These are phyloP conservation scores for Escarpia spicata DNA, from an alignment of 2,888 invertebrate species.

Conservation along the genomic window DNA sequence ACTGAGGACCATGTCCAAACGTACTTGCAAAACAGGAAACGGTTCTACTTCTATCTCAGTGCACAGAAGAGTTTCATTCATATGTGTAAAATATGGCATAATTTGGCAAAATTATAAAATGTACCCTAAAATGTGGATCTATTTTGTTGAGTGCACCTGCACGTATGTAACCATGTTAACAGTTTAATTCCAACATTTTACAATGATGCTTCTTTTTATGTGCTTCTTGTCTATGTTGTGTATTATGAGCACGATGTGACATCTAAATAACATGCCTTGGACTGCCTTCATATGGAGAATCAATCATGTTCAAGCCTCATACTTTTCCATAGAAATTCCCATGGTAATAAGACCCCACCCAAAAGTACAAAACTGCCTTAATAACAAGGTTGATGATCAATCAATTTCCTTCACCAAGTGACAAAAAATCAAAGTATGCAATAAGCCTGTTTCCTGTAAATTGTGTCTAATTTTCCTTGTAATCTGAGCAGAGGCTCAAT, in stretches of 20 bases:
- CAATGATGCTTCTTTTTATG: not conserved
- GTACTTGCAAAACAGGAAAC: not conserved
- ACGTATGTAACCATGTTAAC: no score
- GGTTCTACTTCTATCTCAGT: not conserved
- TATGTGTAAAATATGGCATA: not conserved
- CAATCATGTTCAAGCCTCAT: not conserved
- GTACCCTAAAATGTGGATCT: not conserved
- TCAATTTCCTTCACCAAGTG: not conserved
- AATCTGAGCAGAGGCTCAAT: not conserved
- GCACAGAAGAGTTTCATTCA: not conserved
- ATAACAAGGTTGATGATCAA: not conserved
- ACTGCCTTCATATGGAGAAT: not conserved
- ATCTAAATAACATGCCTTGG: no score
- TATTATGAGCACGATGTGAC: not conserved
- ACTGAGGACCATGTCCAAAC: not conserved
- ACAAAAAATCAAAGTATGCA: not conserved
- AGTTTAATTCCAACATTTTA: not conserved
- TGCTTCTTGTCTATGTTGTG: not conserved
- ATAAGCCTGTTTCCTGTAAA: not conserved
- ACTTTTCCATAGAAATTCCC: not conserved
- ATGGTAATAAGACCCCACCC: not conserved
- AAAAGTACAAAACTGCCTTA: not conserved
- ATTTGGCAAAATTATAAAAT: not conserved
- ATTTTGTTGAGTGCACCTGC: not conserved
- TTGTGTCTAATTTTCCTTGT: not conserved